phyloP scores from a whole-genome alignment of 2,888 invertebrate species.

The Muscina levida region DNA sequence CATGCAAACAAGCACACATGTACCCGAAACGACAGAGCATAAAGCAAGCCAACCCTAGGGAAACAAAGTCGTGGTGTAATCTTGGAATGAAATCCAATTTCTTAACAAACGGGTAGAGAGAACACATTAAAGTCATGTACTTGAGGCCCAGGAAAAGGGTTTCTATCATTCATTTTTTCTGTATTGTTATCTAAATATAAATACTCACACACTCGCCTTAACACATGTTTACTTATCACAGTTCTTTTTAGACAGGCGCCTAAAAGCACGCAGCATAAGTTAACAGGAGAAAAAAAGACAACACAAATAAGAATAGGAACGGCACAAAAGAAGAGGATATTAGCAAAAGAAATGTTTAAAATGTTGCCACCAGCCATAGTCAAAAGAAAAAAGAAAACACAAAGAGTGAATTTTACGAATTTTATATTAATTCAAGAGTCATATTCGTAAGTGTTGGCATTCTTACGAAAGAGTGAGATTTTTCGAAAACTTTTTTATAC shows the following conservation, averaged over 20 bases:
- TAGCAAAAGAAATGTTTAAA: slow-evolving; percentile 1
- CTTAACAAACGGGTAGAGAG: slow-evolving; percentile 7
- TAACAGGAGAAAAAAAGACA: not conserved
- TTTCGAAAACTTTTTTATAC: too few species aligned
- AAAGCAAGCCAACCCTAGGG: not conserved
- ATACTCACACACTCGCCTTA: slow-evolving; percentile 17
- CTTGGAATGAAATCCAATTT: slow-evolving; percentile 34
- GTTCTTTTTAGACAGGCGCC: slow-evolving; percentile 1
- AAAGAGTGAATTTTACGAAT: not conserved
- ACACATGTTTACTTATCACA: not conserved
- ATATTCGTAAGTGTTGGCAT: too few species aligned
- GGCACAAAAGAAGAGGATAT: not conserved
- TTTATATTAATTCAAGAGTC: not conserved
- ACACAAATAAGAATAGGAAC: not conserved
- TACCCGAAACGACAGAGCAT: not conserved
- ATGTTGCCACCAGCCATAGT: not conserved
- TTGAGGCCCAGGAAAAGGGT: slow-evolving; percentile 5
- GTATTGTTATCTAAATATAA: slow-evolving; percentile 49
- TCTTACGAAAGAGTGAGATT: too few species aligned
- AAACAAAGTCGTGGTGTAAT: not conserved
- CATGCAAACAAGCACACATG: not conserved
- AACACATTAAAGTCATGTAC: slow-evolving; percentile 33
- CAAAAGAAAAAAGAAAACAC: not conserved
- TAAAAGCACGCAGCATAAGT: slow-evolving; percentile 23
- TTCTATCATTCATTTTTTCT: not conserved